A percentile compares a stretch with the other conserved stretches of the same genome.
Evolutionary conservation across 2,888 invertebrate genomes (phyloP).

Genomic region (Gibbula magus): DNA sequence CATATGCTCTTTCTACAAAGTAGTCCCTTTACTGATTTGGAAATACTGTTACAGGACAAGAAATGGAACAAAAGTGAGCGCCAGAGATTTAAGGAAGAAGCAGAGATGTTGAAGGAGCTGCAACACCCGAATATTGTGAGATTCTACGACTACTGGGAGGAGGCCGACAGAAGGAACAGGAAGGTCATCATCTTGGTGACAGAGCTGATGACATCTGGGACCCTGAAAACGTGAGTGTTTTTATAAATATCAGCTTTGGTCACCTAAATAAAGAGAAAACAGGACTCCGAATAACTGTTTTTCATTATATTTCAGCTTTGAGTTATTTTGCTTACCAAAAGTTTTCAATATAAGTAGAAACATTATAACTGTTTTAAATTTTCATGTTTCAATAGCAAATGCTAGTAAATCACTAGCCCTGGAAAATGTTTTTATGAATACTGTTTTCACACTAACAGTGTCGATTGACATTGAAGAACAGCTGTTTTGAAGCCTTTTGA

Average conservation of each 20-base stretch:
- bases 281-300: no score
- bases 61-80: conserved; percentile 96
- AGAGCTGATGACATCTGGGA: conserved; percentile 99
- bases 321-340: no score
- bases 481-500: no score
- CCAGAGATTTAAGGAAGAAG: conserved; percentile 82
- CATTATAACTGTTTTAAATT: no score
- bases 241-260: neutral
- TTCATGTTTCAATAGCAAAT: no score
- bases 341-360: no score
- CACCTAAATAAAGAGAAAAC: neutral
- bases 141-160: conserved; percentile 98
- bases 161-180: conserved; percentile 88
- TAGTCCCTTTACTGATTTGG: neutral
- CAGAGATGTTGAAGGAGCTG: conserved; percentile 98
- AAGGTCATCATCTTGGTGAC: conserved; percentile 99
- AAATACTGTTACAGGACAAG: conserved; percentile 80
- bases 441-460: no score
- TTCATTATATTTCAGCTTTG: no score
- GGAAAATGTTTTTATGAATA: no score
- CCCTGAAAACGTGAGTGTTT: conserved; percentile 89
- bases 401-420: no score
- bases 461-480: no score
- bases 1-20: no score
- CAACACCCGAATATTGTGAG: conserved; percentile 83